Base-by-base conservation (phyloP, 2,113 vertebrate genomes). In the Cottus gobio region DNA sequence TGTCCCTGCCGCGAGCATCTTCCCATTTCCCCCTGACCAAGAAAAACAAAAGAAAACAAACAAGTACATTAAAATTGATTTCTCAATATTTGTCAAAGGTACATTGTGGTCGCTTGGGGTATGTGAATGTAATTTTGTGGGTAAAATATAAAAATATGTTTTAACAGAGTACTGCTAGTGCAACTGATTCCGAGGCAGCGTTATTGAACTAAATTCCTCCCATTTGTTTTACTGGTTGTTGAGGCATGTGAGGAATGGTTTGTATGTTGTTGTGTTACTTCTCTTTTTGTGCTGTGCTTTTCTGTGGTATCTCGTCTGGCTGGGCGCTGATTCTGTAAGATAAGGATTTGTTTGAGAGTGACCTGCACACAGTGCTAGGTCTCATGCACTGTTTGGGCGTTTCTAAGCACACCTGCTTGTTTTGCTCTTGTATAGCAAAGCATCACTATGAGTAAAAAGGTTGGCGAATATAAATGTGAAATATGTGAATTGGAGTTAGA, bases 341-440 rank as follows among this genome's bases (percentile, higher is more conserved):
- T 42, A 42, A n/a, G 31, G 39, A 34, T 62, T 74, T 63, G n/a
- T n/a, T n/a, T n/a, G n/a, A n/a, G 65, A 56, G 28, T 31, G 61
- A 56, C 31, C n/a, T 52, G n/a, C 1, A 6, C 7, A 48, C 28
- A 72, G 11, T 24, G 16, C n/a, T 24, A 79, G 60, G 28, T 66
- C 42, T 72, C 28, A 65, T 46, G 68, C 5, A 58, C 31, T 34
- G 44, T 80, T 46, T 80, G 20, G 50, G 37, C 50, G 1, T 60
- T 56, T 75, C 44, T 50, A 52, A 68, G 62, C 54, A 46, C 22
- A 75, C 28, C 44, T 48, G 20, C 56, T 78, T 52, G 62, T 63
- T 83, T 72, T 54, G 18, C 44, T 52, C 61, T 18, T 52, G 56
- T 56, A 74, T n/a, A 37, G 48, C 46, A 78, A 73, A 62, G 68